A percentile compares a stretch with the other conserved stretches of the same genome.
phyloP scores from a whole-genome alignment of 1,140 invertebrate genomes.

The Platorchestia sp. region DNA sequence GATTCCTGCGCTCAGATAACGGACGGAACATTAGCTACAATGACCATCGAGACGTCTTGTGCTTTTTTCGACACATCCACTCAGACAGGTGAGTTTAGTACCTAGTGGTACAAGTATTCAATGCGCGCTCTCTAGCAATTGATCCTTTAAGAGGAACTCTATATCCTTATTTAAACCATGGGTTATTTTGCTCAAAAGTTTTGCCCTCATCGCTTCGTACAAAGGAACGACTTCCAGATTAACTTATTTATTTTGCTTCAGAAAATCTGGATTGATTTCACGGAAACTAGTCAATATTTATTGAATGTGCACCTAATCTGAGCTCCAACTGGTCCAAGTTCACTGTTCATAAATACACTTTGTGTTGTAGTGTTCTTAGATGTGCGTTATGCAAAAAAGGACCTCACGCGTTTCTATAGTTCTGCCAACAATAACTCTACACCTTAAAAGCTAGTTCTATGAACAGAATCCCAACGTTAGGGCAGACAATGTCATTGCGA shows the following conservation, averaged over 20 bases:
- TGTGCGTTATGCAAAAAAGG: too few species aligned
- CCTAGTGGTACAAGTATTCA: neutral
- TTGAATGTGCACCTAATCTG: neutral
- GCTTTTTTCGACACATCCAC: conserved; percentile 93
- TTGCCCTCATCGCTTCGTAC: neutral
- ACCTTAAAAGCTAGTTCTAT: too few species aligned
- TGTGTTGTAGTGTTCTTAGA: neutral
- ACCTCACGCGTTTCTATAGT: too few species aligned
- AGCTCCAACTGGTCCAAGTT: neutral
- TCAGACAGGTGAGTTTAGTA: conserved; percentile 81
- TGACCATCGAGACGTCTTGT: conserved; percentile 92
- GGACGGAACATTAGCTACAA: conserved; percentile 90
- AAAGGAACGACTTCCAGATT: neutral
- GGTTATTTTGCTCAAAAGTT: neutral
- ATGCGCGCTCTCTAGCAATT: neutral
- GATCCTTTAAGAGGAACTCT: neutral
- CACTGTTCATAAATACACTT: neutral
- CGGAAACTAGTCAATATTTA: neutral
- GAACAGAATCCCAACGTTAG: too few species aligned
- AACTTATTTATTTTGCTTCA: neutral
- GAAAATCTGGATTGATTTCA: neutral
- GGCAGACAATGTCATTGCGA: too few species aligned
- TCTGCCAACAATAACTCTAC: too few species aligned
- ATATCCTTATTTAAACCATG: neutral
- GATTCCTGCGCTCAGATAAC: conserved; percentile 91